Evolutionary conservation across 2,113 vertebrate genomes (phyloP).

Genomic region (Parus major): DNA sequence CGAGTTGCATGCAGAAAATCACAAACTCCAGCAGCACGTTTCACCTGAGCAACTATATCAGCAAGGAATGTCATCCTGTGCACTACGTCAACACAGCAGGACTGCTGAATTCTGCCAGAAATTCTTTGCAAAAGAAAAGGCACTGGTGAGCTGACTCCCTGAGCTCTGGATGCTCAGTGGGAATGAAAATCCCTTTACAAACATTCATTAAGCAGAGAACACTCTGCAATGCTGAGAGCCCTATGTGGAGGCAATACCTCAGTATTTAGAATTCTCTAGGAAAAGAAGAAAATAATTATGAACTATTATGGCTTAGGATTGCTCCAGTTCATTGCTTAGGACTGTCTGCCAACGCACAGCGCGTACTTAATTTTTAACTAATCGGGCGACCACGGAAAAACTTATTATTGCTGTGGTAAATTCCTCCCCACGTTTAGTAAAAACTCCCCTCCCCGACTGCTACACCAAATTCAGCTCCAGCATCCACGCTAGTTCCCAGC

Average conservation of each 20-base stretch:
- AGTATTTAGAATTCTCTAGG: not conserved
- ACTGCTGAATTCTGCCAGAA: not conserved
- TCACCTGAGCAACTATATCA: not conserved
- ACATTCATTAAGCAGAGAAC: not conserved
- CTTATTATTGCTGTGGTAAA: not conserved
- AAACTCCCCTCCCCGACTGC: not conserved
- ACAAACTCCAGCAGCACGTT: not conserved
- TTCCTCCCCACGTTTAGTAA: not conserved
- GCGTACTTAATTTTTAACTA: not conserved
- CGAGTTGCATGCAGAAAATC: not conserved
- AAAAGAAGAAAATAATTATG: not conserved
- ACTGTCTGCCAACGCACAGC: not conserved
- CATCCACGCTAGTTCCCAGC: not conserved
- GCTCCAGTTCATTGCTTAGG: not conserved
- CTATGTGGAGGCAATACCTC: not conserved
- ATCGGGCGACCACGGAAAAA: not conserved
- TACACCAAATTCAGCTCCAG: not conserved
- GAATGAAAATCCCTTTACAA: conserved; percentile 15
- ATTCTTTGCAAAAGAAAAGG: not conserved
- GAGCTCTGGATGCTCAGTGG: not conserved
- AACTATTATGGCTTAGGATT: not conserved
- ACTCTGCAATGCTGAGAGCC: not conserved
- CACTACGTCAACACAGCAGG: not conserved
- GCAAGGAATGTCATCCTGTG: not conserved
- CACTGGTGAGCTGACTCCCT: not conserved